phyloP scores from a whole-genome alignment of 2,888 invertebrate species.

The Drosophila tripunctata region DNA sequence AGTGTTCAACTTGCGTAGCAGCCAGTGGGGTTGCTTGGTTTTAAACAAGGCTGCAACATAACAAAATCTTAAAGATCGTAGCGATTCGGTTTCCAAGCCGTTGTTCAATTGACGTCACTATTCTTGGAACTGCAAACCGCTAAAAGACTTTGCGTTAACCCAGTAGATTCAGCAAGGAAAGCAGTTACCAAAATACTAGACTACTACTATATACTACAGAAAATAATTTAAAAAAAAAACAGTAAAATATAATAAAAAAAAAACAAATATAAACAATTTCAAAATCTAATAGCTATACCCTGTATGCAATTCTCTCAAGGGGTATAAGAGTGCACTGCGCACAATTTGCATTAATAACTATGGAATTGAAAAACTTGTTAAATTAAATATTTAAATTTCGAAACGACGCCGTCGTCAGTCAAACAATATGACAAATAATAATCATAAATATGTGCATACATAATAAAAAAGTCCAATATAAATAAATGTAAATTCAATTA shows the following conservation, averaged over 20 bases:
- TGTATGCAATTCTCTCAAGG: no score
- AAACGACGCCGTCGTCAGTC: constrained; percentile 33
- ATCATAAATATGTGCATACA: constrained; percentile 20
- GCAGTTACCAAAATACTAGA: background rate
- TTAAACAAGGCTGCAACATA: background rate
- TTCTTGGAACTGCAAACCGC: no score
- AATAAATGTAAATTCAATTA: constrained; percentile 72
- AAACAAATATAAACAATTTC: no score
- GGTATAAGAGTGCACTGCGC: background rate
- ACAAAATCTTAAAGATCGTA: no score
- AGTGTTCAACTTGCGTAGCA: constrained; percentile 25
- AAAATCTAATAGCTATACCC: no score
- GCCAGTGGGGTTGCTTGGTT: background rate
- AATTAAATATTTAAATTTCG: constrained; percentile 71
- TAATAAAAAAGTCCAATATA: constrained; percentile 50
- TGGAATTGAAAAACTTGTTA: constrained; percentile 75
- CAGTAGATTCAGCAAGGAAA: no score
- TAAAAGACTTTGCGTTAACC: no score
- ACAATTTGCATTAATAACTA: constrained; percentile 70
- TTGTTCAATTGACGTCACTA: no score
- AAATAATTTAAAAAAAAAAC: no score
- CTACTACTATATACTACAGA: no score
- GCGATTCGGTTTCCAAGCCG: no score
- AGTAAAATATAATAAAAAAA: no score
- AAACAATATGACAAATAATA: constrained; percentile 65